A percentile compares a stretch with the other conserved stretches of the same genome.
Evolutionary conservation across 2,797 vertebrate species (phyloP).

Genomic region (Ctenosaura bakeri): DNA sequence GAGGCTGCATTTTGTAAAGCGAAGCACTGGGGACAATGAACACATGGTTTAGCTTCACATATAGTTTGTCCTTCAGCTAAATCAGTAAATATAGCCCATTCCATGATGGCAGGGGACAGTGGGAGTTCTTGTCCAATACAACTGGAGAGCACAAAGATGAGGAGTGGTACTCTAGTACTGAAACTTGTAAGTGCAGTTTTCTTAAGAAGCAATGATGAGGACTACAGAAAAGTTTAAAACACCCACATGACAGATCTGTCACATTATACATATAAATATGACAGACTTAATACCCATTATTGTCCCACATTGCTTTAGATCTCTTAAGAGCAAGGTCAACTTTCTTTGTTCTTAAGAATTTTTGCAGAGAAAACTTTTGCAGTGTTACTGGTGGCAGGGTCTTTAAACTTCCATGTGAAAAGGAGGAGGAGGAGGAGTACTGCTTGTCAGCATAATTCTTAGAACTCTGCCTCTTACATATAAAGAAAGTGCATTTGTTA

Average conservation of each 20-base stretch:
- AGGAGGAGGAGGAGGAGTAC: slow-evolving; percentile 5
- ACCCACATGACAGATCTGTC: not conserved
- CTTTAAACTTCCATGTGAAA: slow-evolving; percentile 11
- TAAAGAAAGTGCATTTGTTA: slow-evolving; percentile 31
- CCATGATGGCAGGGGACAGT: not conserved
- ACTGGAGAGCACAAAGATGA: not conserved
- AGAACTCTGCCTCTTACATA: slow-evolving; percentile 10
- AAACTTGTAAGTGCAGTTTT: not conserved
- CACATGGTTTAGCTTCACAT: not conserved
- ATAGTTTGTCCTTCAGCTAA: not conserved
- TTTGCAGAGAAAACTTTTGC: not conserved
- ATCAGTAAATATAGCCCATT: not conserved
- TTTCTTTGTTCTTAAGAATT: not conserved
- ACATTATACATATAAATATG: not conserved
- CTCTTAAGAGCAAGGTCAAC: slow-evolving; percentile 16
- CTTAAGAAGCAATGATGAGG: not conserved
- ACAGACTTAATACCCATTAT: not conserved
- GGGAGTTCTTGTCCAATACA: not conserved
- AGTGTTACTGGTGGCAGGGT: fast-evolving
- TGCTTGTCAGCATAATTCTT: slow-evolving; percentile 13
- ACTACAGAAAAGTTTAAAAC: not conserved
- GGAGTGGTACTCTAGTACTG: not conserved
- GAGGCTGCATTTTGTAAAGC: not conserved
- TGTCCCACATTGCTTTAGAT: slow-evolving; percentile 6
- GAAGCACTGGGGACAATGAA: not conserved